Evolutionary conservation across 2,113 vertebrate genomes (phyloP).

Genomic region (Gymnobelideus leadbeateri): DNA sequence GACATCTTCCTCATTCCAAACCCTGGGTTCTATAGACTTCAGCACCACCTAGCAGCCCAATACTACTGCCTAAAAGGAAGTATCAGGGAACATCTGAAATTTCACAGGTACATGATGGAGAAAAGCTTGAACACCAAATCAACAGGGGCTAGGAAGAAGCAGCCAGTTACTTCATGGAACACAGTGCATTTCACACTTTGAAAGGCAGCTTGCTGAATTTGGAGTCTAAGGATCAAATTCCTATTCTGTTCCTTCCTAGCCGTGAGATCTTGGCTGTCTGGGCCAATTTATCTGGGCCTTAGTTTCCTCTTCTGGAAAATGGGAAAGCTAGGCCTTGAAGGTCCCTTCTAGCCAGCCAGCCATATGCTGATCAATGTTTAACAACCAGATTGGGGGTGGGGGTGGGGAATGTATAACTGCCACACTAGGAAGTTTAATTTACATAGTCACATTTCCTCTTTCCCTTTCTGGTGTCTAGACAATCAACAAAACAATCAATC

Average conservation of each 20-base stretch:
- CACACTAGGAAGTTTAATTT: neutral
- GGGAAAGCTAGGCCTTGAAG: neutral
- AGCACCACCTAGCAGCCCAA: neutral
- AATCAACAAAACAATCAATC: neutral
- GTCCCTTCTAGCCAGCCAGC: neutral
- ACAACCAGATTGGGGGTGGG: neutral
- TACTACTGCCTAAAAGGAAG: neutral
- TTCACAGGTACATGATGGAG: neutral
- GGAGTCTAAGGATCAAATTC: neutral
- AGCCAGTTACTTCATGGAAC: neutral
- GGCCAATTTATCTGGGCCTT: neutral
- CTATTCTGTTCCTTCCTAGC: slow-evolving; percentile 22
- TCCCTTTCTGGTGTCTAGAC: neutral
- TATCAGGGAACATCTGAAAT: neutral
- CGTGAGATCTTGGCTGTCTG: neutral
- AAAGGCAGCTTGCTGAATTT: slow-evolving; percentile 18
- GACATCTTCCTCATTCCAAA: too few relatives aligned
- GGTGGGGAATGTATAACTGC: neutral
- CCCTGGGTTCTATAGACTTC: neutral
- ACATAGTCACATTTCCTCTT: neutral
- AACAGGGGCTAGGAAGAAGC: neutral
- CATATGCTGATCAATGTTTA: neutral
- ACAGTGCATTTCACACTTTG: neutral
- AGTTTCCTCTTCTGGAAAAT: slow-evolving; percentile 41
- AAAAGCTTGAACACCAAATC: neutral